Evolutionary conservation across 2,888 invertebrate species (phyloP), one percentile per base, ranked within the genome.

Genomic region (Blastobasis lacticolella): DNA sequence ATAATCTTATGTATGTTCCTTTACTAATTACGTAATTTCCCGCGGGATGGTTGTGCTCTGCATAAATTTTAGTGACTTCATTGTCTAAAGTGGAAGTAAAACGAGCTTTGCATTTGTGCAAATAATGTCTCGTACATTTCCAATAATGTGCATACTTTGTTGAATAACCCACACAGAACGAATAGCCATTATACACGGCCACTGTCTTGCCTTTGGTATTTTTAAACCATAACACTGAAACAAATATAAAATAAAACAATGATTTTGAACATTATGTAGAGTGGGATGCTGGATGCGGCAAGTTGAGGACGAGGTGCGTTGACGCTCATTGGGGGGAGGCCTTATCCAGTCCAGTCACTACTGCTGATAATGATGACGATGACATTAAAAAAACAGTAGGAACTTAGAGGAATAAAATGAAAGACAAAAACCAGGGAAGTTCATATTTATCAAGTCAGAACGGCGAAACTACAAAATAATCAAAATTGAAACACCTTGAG

Each of bases 31-130:
- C 8, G 50, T 56, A 64, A 1, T 38, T 48, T 1, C 59, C 57
- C 5, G 63, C 57, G 0, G 38, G 8, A 38, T 67, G 69, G 9
- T 49, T 51, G 48, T 67, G 66, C 0, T 37, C 6, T 1, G 54
- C 44, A 6, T 38, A 46, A 0, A 37, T 10, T n/a, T n/a, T 49
- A 38, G 8, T 49, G 2, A 56, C 54, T 10, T 62, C 56, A 37
- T 55, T 48, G 6, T 59, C 57, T 46, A 54, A 59, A 53, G 63
- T 64, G 5, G 42, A 5, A 1, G 7, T 5, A 9, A 43, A 43
- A 10, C 43, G 43, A 43, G 43, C 43, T n/a, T 43, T 43, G n/a
- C 43, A 38, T 0, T 51, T 50, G 0, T 23, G 23, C 3, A 23
- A 23, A 23, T 23, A 23, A 23, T 23, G 23, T 23, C 23, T 23